Percentiles rank a stretch among this genome's conserved stretches.
Evolutionary conservation across 1,140 invertebrate genomes (phyloP).

Genomic region (Matsumurasca onukii): DNA sequence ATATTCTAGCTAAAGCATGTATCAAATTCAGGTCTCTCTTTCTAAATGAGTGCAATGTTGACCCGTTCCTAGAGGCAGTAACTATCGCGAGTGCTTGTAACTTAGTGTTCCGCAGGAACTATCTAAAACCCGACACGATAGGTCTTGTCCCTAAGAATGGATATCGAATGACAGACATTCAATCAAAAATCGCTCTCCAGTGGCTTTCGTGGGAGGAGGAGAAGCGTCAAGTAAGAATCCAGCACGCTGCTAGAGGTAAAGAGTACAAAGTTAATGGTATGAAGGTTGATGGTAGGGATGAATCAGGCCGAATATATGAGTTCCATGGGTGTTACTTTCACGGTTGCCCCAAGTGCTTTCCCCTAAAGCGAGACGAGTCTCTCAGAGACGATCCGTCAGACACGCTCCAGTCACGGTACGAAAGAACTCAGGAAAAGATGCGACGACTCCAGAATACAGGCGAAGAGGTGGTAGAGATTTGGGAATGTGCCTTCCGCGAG

Average conservation of each 20-base stretch:
- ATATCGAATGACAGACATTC: background rate
- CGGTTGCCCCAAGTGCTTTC: slow-evolving; percentile 21
- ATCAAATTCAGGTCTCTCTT: slow-evolving; percentile 14
- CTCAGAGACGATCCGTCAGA: slow-evolving; percentile 10
- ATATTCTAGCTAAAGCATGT: slow-evolving; percentile 27
- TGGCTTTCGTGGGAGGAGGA: slow-evolving; percentile 9
- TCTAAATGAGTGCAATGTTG: slow-evolving; percentile 13
- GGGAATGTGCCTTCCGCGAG: background rate
- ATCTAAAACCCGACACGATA: slow-evolving; percentile 8
- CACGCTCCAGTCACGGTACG: background rate
- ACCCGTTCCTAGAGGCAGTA: slow-evolving; percentile 1
- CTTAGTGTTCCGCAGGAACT: background rate
- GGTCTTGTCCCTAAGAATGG: slow-evolving; percentile 4
- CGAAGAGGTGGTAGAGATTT: slow-evolving; percentile 1
- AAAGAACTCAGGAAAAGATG: slow-evolving; percentile 14
- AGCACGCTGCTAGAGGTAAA: background rate
- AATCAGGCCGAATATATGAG: background rate
- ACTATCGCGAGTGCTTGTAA: slow-evolving; percentile 14
- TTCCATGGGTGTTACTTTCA: slow-evolving; percentile 15
- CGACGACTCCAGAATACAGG: background rate
- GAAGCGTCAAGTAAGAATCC: background rate
- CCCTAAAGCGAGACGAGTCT: slow-evolving; percentile 1
- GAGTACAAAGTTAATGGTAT: slow-evolving; percentile 1
- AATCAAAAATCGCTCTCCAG: slow-evolving; percentile 3
- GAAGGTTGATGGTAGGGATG: slow-evolving; percentile 2